Evolutionary conservation across 2,797 vertebrate species (phyloP).

Genomic region (Danio choprae): DNA sequence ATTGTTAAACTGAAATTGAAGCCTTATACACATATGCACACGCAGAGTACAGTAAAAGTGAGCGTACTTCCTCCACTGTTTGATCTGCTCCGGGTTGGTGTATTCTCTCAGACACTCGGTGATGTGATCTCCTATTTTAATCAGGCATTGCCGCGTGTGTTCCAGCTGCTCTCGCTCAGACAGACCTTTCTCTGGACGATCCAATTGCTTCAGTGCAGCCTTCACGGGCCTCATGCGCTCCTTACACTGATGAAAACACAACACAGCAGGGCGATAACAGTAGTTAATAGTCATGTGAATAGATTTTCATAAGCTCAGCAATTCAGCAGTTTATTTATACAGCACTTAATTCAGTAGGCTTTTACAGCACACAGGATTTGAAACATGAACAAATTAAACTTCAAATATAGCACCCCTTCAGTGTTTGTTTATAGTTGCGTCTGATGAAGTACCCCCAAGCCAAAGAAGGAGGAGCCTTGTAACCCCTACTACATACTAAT

Average conservation of each 20-base stretch:
- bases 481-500: too few relatives aligned
- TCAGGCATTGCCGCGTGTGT: conserved; percentile 95
- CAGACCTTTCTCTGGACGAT: conserved; percentile 96
- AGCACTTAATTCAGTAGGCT: too few relatives aligned
- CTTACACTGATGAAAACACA: conserved; percentile 86
- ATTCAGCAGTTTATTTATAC: too few relatives aligned
- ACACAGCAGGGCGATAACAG: not conserved
- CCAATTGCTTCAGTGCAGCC: conserved; percentile 96
- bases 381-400: too few relatives aligned
- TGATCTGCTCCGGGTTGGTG: conserved; percentile 94
- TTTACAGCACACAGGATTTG: too few relatives aligned
- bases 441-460: too few relatives aligned
- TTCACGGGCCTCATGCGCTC: conserved; percentile 99
- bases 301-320: too few relatives aligned
- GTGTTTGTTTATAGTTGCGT: too few relatives aligned
- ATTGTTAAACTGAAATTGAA: not conserved
- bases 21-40: too few relatives aligned
- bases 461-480: too few relatives aligned
- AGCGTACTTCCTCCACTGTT: conserved; percentile 98
- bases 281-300: too few relatives aligned
- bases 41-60: conserved; percentile 25
- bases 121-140: conserved; percentile 99
- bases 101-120: conserved; percentile 97
- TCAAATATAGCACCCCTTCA: too few relatives aligned
- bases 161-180: conserved; percentile 97